A percentile compares a stretch with the other conserved stretches of the same genome.
These are phyloP conservation scores for Odocoileus virginianus DNA, from an alignment of 2,113 vertebrate species.

Conservation along the genomic window DNA sequence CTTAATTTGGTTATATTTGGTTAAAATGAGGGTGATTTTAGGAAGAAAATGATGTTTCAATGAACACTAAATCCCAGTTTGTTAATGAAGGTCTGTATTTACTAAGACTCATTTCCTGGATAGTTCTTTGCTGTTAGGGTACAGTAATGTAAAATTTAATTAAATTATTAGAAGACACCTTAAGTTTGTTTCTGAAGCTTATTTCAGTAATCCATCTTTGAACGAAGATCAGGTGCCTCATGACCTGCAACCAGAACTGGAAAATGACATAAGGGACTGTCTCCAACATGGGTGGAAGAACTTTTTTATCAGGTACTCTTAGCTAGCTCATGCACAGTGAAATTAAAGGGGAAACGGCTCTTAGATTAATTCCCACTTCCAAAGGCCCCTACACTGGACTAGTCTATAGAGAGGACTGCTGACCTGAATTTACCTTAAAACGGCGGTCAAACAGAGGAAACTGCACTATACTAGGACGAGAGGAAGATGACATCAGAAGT, in stretches of 20 bases:
- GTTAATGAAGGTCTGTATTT: background rate
- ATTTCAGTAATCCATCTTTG: background rate
- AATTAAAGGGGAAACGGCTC: background rate
- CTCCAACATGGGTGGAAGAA: background rate
- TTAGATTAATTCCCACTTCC: background rate
- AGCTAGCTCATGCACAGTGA: background rate
- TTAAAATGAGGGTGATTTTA: background rate
- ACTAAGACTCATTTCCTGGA: background rate
- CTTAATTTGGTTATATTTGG: background rate
- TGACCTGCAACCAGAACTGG: background rate
- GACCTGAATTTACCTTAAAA: background rate
- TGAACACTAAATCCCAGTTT: background rate
- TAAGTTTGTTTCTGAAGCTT: background rate
- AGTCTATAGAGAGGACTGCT: background rate
- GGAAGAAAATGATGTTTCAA: background rate
- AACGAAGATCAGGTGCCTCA: background rate
- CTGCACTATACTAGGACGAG: background rate
- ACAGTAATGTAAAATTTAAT: background rate
- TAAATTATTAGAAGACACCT: background rate
- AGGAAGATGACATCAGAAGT: background rate
- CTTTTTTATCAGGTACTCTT: background rate
- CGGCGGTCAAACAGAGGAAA: background rate
- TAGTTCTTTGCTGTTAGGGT: background rate
- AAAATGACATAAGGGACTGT: background rate
- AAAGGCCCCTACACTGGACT: background rate